Percentiles rank a stretch among this genome's conserved stretches.
These are phyloP conservation scores for Hanleya hanleyi DNA, from an alignment of 2,888 invertebrate genomes.

Conservation along the genomic window DNA sequence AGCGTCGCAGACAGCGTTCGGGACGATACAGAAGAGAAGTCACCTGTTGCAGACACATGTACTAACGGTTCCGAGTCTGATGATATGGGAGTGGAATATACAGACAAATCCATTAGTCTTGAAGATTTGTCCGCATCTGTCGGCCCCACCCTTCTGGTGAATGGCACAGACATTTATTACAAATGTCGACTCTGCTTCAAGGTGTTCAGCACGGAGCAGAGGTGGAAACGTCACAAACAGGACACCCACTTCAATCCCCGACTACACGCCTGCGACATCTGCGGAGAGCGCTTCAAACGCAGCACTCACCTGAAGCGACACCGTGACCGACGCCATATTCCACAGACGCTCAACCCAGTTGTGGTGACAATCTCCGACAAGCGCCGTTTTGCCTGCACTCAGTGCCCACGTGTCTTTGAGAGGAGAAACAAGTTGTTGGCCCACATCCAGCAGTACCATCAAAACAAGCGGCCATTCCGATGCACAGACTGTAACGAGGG, in stretches of 20 bases:
- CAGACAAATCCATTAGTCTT: too few species aligned
- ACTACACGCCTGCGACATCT: conserved; percentile 1
- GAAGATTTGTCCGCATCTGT: too few species aligned
- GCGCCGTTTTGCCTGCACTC: background rate
- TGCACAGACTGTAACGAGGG: background rate
- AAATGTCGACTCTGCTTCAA: conserved; percentile 4
- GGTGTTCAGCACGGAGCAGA: background rate
- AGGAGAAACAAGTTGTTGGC: background rate
- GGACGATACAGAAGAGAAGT: too few species aligned
- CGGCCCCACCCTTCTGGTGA: background rate
- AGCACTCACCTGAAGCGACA: conserved; percentile 13
- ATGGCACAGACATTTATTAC: background rate
- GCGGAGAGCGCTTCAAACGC: conserved; percentile 9
- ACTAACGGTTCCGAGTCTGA: too few species aligned
- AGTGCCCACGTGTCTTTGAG: background rate
- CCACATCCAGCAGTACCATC: conserved; percentile 10
- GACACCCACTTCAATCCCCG: conserved; percentile 4
- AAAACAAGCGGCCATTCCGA: background rate
- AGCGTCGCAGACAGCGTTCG: too few species aligned
- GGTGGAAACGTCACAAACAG: conserved; percentile 4
- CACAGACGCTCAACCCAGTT: background rate
- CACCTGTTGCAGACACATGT: too few species aligned
- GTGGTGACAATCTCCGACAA: background rate
- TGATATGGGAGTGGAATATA: too few species aligned
- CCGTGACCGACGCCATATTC: background rate